phyloP scores from a whole-genome alignment of 2,113 vertebrate genomes.

The Macaca fascicularis region DNA sequence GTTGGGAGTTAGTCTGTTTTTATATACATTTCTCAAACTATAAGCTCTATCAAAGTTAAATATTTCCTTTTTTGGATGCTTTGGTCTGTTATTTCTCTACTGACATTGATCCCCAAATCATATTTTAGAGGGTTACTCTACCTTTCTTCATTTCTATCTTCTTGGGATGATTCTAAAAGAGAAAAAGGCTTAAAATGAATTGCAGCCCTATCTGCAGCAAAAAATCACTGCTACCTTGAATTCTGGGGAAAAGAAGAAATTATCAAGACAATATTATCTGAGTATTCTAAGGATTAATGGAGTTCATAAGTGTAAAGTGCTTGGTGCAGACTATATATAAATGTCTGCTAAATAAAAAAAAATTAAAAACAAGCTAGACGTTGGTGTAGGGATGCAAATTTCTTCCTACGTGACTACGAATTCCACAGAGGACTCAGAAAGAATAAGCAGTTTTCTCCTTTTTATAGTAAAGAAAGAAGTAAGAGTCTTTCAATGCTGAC shows the following conservation, averaged over 20 bases:
- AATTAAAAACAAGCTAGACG: neutral
- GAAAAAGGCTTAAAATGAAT: slow-evolving; percentile 28
- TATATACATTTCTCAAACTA: neutral
- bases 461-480: slow-evolving; percentile 47
- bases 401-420: neutral
- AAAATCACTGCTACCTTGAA: neutral
- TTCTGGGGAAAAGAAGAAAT: neutral
- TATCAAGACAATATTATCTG: neutral
- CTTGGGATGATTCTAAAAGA: slow-evolving; percentile 27
- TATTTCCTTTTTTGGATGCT: neutral
- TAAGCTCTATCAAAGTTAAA: neutral
- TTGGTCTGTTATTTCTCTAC: slow-evolving; percentile 21
- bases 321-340: neutral
- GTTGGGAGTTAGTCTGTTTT: neutral
- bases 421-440: neutral
- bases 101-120: slow-evolving; percentile 21
- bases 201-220: neutral
- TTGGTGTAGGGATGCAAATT: neutral
- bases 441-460: neutral
- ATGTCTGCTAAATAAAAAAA: neutral
- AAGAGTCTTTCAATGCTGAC: slow-evolving; percentile 20
- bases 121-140: slow-evolving; percentile 31
- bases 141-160: slow-evolving; percentile 53
- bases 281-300: neutral
- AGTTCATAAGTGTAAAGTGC: neutral